Conservation (phyloP, 2,888 invertebrate genomes). For the Limnephilus rhombicus region DNA sequence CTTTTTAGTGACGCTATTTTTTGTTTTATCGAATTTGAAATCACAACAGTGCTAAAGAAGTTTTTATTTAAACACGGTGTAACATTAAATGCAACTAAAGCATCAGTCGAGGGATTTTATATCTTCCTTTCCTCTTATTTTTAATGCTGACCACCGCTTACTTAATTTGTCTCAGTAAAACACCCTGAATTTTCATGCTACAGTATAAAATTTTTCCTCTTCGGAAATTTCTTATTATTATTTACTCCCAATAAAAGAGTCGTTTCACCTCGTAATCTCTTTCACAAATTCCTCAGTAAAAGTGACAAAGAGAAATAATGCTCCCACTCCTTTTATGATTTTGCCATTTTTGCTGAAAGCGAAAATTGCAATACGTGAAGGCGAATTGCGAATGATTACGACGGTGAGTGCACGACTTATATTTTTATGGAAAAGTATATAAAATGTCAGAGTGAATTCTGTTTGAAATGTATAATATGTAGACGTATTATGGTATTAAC, state of each 20-base stretch:
- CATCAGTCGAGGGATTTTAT: no score
- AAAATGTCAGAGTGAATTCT: no score
- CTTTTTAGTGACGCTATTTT: no score
- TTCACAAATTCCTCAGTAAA: constrained; percentile 13
- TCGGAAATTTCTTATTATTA: not conserved
- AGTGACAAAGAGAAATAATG: constrained; percentile 25
- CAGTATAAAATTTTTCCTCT: not conserved
- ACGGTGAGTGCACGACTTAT: constrained; percentile 7
- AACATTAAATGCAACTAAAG: no score
- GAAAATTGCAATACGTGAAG: constrained; percentile 21
- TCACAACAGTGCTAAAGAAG: no score
- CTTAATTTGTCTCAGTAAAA: not conserved
- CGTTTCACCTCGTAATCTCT: constrained; percentile 12
- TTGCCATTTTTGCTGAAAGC: not conserved
- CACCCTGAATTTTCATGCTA: not conserved
- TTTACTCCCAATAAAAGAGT: constrained; percentile 12
- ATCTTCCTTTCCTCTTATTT: no score
- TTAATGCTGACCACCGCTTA: no score
- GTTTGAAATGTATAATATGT: no score
- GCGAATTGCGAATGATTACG: constrained; percentile 23
- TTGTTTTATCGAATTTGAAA: no score
- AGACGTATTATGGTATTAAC: no score
- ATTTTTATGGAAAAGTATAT: no score
- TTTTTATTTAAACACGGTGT: no score
- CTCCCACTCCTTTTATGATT: constrained; percentile 5